Evolutionary conservation across 2,797 vertebrate species (phyloP).

Genomic region (Ambastaia sidthimunki): DNA sequence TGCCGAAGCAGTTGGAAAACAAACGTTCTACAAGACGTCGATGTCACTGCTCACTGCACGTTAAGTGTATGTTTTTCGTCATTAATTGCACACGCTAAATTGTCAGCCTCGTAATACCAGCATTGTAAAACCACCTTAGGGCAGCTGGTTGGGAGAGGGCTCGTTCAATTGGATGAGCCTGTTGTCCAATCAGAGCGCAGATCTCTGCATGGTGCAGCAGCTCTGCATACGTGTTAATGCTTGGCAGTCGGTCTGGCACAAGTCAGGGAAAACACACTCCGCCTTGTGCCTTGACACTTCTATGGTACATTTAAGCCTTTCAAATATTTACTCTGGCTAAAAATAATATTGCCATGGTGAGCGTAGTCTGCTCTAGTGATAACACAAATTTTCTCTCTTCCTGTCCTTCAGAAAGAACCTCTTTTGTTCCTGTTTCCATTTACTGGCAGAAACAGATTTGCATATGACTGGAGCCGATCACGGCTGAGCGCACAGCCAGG

Average conservation of each 20-base stretch:
- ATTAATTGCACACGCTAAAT: not conserved
- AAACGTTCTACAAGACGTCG: not conserved
- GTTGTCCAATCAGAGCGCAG: not conserved
- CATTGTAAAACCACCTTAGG: not conserved
- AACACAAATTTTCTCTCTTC: slow-evolving; percentile 19
- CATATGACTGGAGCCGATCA: slow-evolving; percentile 25
- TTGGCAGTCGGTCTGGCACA: not conserved
- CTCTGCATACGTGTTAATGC: not conserved
- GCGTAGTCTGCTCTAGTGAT: slow-evolving; percentile 14
- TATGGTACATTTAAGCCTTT: slow-evolving; percentile 25
- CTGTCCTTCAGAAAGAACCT: not conserved
- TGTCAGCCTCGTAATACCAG: not conserved
- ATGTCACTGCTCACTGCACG: not conserved
- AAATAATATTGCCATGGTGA: slow-evolving; percentile 17
- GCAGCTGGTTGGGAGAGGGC: not conserved
- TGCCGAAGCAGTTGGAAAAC: not conserved
- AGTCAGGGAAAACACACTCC: not conserved
- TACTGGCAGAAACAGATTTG: not conserved
- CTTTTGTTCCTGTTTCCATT: slow-evolving; percentile 10
- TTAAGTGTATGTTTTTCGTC: not conserved
- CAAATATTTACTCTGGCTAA: slow-evolving; percentile 42
- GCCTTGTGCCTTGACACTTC: not conserved
- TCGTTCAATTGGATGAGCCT: not conserved
- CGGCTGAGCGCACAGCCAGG: not conserved
- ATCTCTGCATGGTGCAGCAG: not conserved